Base-by-base conservation (phyloP, 2,797 vertebrate genomes). In the Poeciliopsis paucimaculata region DNA sequence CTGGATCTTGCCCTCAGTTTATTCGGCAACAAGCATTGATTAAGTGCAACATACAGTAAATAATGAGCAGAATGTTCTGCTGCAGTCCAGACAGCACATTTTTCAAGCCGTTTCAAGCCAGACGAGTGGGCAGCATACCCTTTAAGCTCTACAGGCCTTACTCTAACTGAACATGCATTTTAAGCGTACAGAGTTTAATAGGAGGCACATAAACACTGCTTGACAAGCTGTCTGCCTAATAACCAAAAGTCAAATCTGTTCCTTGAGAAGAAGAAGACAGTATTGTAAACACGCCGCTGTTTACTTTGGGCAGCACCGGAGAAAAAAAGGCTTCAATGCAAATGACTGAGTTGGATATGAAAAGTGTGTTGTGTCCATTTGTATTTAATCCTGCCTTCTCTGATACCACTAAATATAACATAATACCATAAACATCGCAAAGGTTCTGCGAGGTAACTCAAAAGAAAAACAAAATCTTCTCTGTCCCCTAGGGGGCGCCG, bases 111-210 rank as follows among this genome's bases (percentile, higher is more conserved):
- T 75, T 84, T 82, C 72, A 80, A 72, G 46, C 26, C 80, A 86
- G 80, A 76, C 26, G 72, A 86, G 79, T 79, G 80, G 81, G 85
- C 80, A 75, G 82, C 75, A 47, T 57, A 34, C 2, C 51, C 80
- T 73, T 55, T 73, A 55, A 73, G 68, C 68, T 60, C 47, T 47
- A 74, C 60, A 66, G 72, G 64, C 80, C 86, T 41, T 41, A 71
- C 31, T 76, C 75, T 77, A 5, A 70, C 74, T 71, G 70, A 60
- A 62, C 23, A 51, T 49, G 53, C 64, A 31, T 26, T 66, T 15
- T 31, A 23, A 55, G 16, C 34, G 78, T 13, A 74, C 16, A 77
- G 41, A 66, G 66, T 75, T 81, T 86, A 81, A 81, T 77, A 75
- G 66, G 39, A 68, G 57, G 76, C 77, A 78, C n/a, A 73, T 62